Conservation (phyloP, 2,888 invertebrate species). For the Anorthoa munda region DNA sequence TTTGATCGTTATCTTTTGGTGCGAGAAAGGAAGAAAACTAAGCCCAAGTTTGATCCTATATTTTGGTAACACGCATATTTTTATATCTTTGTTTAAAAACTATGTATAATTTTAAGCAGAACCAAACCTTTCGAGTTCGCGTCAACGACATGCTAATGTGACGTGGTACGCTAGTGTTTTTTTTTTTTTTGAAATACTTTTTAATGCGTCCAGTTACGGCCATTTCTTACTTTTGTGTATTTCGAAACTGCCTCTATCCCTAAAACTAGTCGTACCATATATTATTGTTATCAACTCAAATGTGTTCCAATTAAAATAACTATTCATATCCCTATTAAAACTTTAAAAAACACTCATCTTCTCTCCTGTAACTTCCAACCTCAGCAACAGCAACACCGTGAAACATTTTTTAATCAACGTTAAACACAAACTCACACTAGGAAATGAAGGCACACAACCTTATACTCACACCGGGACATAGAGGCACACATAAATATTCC, state of each 20-base stretch:
- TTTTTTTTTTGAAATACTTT: too few relatives aligned
- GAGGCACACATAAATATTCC: constrained; percentile 51
- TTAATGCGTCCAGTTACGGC: too few relatives aligned
- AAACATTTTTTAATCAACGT: constrained; percentile 43
- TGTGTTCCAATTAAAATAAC: too few relatives aligned
- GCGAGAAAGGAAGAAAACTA: constrained; percentile 16
- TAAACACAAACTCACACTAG: constrained; percentile 12
- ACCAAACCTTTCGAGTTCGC: too few relatives aligned
- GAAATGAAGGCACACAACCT: constrained; percentile 22
- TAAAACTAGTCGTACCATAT: too few relatives aligned
- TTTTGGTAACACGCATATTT: neutral
- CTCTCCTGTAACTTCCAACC: neutral
- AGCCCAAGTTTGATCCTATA: constrained; percentile 12
- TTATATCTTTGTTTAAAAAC: neutral
- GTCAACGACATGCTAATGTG: too few relatives aligned
- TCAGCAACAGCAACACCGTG: neutral
- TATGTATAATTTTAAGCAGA: too few relatives aligned
- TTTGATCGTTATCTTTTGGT: constrained; percentile 51
- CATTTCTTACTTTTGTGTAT: too few relatives aligned
- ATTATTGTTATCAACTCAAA: too few relatives aligned
- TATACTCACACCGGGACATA: constrained; percentile 6
- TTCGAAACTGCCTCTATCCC: too few relatives aligned
- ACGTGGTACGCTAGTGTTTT: too few relatives aligned
- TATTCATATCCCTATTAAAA: too few relatives aligned
- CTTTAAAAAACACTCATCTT: neutral